phyloP scores from a whole-genome alignment of 2,113 vertebrate genomes.

The Callipepla californica region DNA sequence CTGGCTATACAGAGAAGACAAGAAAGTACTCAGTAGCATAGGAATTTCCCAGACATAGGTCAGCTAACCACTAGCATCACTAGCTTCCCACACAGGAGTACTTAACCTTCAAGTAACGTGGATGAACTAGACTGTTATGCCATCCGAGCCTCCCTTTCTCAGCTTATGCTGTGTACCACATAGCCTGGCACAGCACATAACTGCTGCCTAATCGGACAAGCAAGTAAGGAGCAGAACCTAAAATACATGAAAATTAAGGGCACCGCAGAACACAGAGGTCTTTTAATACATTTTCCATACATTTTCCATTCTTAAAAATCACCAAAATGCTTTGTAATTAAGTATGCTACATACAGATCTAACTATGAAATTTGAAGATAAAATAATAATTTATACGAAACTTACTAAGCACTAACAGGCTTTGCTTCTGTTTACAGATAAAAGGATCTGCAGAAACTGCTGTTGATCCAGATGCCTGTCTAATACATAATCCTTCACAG shows the following conservation, averaged over 20 bases:
- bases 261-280: not conserved
- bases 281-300: not conserved
- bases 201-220: not conserved
- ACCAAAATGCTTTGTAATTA: not conserved
- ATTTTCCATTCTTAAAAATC: not conserved
- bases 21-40: not conserved
- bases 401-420: not conserved
- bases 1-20: not conserved
- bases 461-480: conserved; percentile 59
- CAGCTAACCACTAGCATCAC: conserved; percentile 18
- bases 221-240: not conserved
- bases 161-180: fast-evolving
- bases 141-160: not conserved
- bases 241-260: not conserved
- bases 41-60: conserved; percentile 29
- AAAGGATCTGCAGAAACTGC: conserved; percentile 37
- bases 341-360: not conserved
- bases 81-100: not conserved
- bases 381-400: conserved; percentile 35
- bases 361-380: not conserved
- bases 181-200: fast-evolving
- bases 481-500: conserved; percentile 65
- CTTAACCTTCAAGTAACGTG: not conserved
- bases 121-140: not conserved
- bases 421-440: conserved; percentile 67